phyloP scores from a whole-genome alignment of 2,113 vertebrate genomes.

The Balaeniceps rex region DNA sequence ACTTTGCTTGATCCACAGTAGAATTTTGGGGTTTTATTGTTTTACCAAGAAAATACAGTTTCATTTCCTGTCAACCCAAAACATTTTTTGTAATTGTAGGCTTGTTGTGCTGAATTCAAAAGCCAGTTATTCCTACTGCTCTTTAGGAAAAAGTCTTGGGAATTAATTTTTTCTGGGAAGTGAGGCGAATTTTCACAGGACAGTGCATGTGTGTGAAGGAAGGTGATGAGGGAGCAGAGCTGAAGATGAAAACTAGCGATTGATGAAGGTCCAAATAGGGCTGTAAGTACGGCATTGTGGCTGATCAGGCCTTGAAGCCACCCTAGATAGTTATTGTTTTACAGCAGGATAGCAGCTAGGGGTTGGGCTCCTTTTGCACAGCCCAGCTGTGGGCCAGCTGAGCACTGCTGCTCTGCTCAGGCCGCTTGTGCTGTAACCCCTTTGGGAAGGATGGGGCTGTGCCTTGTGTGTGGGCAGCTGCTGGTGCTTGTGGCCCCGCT shows the following conservation, averaged over 20 bases:
- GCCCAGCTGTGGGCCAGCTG: background rate
- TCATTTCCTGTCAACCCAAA: slow-evolving; percentile 42
- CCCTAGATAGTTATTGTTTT: background rate
- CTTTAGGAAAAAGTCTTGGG: background rate
- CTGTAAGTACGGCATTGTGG: background rate
- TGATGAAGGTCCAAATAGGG: background rate
- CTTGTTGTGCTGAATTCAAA: slow-evolving; percentile 12
- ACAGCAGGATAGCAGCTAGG: background rate
- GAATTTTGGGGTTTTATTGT: slow-evolving; percentile 36
- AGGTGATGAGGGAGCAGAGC: background rate
- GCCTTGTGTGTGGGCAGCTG: background rate
- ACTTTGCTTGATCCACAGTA: background rate
- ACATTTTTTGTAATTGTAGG: slow-evolving; percentile 1
- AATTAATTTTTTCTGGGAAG: background rate
- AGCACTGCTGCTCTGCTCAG: background rate
- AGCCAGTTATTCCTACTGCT: background rate
- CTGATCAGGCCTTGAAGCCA: background rate
- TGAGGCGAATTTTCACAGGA: background rate
- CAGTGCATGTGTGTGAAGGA: too few relatives aligned
- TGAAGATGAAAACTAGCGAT: background rate
- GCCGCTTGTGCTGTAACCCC: background rate
- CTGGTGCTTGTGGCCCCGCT: background rate
- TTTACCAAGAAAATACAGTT: slow-evolving; percentile 41
- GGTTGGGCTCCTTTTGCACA: background rate
- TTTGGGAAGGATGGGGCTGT: background rate